Base-by-base conservation (phyloP, 2,888 invertebrate species). In the Sepiola atlantica region DNA sequence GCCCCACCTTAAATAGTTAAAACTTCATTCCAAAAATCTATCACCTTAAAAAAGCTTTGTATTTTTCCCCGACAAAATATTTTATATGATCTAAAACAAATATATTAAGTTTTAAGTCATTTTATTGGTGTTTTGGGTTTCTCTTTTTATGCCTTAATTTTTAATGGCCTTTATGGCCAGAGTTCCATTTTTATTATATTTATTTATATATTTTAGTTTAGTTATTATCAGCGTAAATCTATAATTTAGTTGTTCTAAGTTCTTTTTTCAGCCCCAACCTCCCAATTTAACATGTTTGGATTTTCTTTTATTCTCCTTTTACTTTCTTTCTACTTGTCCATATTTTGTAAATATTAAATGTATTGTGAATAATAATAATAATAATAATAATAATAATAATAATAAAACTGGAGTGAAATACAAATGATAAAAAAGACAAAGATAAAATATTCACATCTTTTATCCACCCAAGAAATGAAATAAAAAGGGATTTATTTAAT, bases 21-120 rank as follows among this genome's bases (percentile, higher is more conserved):
- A 8, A 45, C 45, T 45, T 45, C 45, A 45, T 45, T 45, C 45
- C 45, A 45, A 8, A 45, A 45, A 45, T 45, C 45, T 45, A 45
- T 45, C 45, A 45, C 45, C 45, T 45, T 45, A 45, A 45, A 45
- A 45, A 77, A 77, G 77, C 77, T 77, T 77, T n/a, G 77, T 77
- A 77, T 77, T 77, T 77, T 45, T 77, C n/a, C 77, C 61, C n/a
- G 4, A 32, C n/a, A 32, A 77, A 77, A 77, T 77, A 77, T 77
- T 77, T 77, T 77, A 77, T 77, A 77, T 77, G 77, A 77, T 77
- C n/a, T 77, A 77, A 77, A n/a, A 77, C 77, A 77, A n/a, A 77
- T 77, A n/a, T 77, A 77, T 77, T 77, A 28, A 77, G n/a, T 77
- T n/a, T 77, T 1, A 77, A 77, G n/a, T 16, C n/a, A 77, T 77